A percentile compares a stretch with the other conserved stretches of the same genome.
These are phyloP conservation scores for Amaurobius ferox DNA, from an alignment of 2,888 invertebrate species.

Conservation along the genomic window DNA sequence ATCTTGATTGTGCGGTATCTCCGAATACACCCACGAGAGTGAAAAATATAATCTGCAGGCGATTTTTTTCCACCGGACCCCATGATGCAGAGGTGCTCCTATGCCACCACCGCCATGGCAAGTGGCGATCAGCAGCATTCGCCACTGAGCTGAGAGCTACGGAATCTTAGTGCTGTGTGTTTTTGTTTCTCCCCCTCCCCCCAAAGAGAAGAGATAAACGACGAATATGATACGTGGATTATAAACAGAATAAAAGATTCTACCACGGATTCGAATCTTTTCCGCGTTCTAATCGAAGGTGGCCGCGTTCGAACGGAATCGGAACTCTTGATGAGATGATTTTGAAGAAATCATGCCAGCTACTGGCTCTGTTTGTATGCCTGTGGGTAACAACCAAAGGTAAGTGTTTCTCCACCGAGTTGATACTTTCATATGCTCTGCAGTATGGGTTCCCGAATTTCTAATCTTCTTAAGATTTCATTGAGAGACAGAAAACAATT, in stretches of 20 bases:
- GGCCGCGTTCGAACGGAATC: conserved; percentile 14
- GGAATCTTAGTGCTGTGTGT: conserved; percentile 40
- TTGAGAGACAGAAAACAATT: too few species aligned
- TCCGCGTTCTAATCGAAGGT: conserved; percentile 26
- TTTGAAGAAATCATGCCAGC: conserved; percentile 73
- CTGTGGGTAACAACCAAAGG: conserved; percentile 68
- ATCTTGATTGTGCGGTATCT: background rate
- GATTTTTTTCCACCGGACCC: background rate
- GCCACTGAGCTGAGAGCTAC: conserved; percentile 21
- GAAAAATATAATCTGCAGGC: background rate
- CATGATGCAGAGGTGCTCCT: conserved; percentile 20
- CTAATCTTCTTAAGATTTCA: too few species aligned
- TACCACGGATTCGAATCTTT: conserved; percentile 18
- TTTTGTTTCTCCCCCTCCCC: conserved; percentile 17
- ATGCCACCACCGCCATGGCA: background rate
- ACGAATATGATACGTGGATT: conserved; percentile 45
- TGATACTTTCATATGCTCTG: too few species aligned
- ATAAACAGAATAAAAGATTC: conserved; percentile 44
- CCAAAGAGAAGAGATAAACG: background rate
- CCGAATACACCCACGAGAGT: background rate
- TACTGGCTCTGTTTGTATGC: conserved; percentile 71
- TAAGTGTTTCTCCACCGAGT: background rate
- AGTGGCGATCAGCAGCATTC: background rate
- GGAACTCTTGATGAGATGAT: conserved; percentile 73
- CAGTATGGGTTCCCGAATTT: too few species aligned